These are phyloP conservation scores for Sciaenops ocellatus DNA, from an alignment of 2,797 vertebrate genomes.

Conservation along the genomic window DNA sequence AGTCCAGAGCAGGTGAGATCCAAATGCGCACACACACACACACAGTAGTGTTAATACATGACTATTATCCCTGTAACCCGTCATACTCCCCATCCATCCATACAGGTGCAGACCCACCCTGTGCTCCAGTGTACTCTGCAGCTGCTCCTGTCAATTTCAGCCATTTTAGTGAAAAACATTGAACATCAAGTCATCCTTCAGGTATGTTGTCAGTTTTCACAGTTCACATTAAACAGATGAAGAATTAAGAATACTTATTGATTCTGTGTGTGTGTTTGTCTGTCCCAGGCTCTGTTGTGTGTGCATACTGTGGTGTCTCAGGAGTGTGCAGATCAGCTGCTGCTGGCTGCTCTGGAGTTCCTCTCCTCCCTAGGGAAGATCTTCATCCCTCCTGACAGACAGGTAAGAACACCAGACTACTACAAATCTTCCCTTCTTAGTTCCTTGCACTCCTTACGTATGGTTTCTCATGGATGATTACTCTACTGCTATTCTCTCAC, in stretches of 20 bases:
- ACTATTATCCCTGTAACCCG: background rate
- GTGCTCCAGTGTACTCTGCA: slow-evolving; percentile 86
- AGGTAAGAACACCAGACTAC: slow-evolving; percentile 81
- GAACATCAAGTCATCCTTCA: slow-evolving; percentile 86
- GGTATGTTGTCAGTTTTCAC: slow-evolving; percentile 80
- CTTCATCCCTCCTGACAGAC: slow-evolving; percentile 86
- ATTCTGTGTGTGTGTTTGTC: slow-evolving; percentile 61
- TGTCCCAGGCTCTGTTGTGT: slow-evolving; percentile 86
- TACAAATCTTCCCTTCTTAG: background rate
- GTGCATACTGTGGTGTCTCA: slow-evolving; percentile 85
- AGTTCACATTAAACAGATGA: background rate
- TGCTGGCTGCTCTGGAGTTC: slow-evolving; percentile 88
- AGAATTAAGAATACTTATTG: background rate
- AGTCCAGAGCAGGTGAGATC: slow-evolving; percentile 87
- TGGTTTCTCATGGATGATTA: background rate
- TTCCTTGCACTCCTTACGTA: background rate
- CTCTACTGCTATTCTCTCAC: background rate
- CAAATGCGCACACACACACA: background rate
- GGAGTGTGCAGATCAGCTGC: slow-evolving; percentile 84
- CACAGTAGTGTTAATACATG: background rate
- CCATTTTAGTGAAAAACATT: slow-evolving; percentile 85
- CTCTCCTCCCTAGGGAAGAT: slow-evolving; percentile 90
- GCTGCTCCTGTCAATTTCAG: slow-evolving; percentile 87
- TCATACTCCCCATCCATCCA: background rate
- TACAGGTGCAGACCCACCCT: slow-evolving; percentile 85